Conservation (phyloP, 2,888 invertebrate genomes). For the Globia sparganii region DNA sequence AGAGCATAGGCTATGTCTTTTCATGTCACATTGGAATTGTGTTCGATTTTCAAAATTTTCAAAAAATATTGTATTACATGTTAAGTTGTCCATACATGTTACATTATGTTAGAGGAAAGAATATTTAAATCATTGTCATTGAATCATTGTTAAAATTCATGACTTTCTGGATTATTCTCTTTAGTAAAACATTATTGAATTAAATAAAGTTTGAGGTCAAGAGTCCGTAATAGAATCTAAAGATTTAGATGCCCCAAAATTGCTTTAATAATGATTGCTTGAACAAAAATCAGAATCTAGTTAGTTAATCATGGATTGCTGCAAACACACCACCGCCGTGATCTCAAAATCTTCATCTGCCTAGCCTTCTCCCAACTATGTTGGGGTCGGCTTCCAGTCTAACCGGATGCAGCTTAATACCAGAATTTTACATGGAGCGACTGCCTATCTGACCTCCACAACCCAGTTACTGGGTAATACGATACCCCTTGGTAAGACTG, state of each 20-base stretch:
- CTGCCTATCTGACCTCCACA: no score
- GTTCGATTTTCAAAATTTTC: conserved; percentile 35
- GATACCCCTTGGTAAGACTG: no score
- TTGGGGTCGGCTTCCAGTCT: no score
- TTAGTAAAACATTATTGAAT: neutral
- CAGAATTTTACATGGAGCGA: no score
- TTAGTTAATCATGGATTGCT: neutral
- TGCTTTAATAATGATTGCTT: neutral
- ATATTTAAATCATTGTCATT: conserved; percentile 5
- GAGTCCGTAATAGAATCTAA: neutral
- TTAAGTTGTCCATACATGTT: conserved; percentile 17
- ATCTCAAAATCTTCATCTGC: no score
- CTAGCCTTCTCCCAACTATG: no score
- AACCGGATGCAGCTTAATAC: no score
- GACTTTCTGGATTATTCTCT: neutral
- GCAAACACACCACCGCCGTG: neutral
- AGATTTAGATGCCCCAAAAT: neutral
- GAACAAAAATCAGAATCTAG: neutral
- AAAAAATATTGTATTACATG: conserved; percentile 17
- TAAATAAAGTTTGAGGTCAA: neutral
- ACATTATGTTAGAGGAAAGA: neutral
- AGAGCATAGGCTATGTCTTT: conserved; percentile 43
- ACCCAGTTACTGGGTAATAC: no score
- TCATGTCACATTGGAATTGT: conserved; percentile 11
- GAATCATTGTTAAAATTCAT: conserved; percentile 20